Percentiles rank a stretch among this genome's conserved stretches.
Conservation (phyloP, 2,113 vertebrate genomes). For the Odontophorus gujanensis region DNA sequence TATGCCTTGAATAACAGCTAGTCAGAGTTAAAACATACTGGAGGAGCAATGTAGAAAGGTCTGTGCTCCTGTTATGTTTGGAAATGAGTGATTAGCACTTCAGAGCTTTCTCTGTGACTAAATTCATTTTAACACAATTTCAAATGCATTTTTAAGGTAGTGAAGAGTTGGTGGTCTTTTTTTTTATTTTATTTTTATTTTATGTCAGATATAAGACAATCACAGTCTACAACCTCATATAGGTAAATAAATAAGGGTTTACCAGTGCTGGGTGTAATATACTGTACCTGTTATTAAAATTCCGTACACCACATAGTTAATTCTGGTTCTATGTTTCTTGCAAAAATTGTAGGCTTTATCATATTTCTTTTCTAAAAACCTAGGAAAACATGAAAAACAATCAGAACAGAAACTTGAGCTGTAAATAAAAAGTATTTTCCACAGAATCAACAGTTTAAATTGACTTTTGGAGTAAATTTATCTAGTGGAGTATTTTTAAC, state of each 20-base stretch:
- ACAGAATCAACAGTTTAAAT: background rate
- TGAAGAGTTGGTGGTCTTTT: background rate
- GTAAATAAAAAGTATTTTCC: background rate
- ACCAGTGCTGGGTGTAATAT: background rate
- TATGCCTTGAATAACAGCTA: background rate
- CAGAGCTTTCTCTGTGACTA: background rate
- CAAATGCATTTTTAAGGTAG: background rate
- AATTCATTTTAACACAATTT: background rate
- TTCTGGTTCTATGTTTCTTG: conserved; percentile 70
- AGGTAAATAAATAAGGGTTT: background rate
- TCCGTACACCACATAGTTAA: conserved; percentile 60
- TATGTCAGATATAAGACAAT: background rate
- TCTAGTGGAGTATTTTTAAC: background rate
- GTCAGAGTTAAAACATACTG: background rate
- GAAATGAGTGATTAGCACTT: background rate
- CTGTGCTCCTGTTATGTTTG: background rate
- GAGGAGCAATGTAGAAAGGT: background rate
- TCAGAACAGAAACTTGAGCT: background rate
- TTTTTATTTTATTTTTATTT: no score
- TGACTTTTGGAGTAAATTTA: background rate
- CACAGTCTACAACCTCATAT: background rate
- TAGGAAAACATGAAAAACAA: conserved; percentile 52
- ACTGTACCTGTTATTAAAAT: conserved; percentile 81
- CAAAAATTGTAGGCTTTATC: conserved; percentile 60
- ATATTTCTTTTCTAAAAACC: conserved; percentile 77